Conservation (phyloP, 2,888 invertebrate species). For the Ophion obscuratus region DNA sequence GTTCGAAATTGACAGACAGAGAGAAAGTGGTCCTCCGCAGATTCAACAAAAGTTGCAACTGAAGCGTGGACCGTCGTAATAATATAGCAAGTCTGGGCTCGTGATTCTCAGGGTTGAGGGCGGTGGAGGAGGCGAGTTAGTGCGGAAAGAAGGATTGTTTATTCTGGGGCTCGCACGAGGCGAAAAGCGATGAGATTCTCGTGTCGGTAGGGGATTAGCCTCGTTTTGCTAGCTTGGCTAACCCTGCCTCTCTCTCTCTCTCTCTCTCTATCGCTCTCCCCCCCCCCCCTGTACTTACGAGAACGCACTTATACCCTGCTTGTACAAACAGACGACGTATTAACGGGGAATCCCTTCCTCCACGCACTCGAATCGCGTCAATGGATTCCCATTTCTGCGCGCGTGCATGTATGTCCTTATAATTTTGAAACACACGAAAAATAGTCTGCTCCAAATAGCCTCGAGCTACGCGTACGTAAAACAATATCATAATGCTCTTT, state of each 20-base stretch:
- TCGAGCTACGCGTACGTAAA: neutral
- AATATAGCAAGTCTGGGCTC: conserved; percentile 7
- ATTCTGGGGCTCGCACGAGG: conserved; percentile 76
- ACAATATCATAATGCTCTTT: conserved; percentile 16
- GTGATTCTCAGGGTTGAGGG: conserved; percentile 6
- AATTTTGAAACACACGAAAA: conserved; percentile 22
- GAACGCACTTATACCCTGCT: conserved; percentile 49
- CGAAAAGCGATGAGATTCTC: conserved; percentile 79
- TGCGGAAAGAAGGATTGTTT: conserved; percentile 73
- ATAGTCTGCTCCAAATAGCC: conserved; percentile 36
- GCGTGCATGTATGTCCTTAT: neutral
- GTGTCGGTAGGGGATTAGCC: conserved; percentile 77
- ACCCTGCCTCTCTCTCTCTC: conserved; percentile 48
- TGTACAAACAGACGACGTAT: conserved; percentile 59
- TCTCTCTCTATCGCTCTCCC: neutral
- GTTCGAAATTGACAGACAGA: conserved; percentile 7
- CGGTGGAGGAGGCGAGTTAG: neutral
- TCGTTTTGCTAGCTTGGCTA: conserved; percentile 55
- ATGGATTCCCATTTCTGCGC: conserved; percentile 17
- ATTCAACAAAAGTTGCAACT: neutral
- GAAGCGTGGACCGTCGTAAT: conserved; percentile 8
- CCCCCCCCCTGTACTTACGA: conserved; percentile 9
- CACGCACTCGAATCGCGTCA: conserved; percentile 33
- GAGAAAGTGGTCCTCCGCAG: neutral
- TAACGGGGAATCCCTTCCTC: conserved; percentile 42